Conservation (phyloP, 2,113 vertebrate species). For the Chitala chitala region DNA sequence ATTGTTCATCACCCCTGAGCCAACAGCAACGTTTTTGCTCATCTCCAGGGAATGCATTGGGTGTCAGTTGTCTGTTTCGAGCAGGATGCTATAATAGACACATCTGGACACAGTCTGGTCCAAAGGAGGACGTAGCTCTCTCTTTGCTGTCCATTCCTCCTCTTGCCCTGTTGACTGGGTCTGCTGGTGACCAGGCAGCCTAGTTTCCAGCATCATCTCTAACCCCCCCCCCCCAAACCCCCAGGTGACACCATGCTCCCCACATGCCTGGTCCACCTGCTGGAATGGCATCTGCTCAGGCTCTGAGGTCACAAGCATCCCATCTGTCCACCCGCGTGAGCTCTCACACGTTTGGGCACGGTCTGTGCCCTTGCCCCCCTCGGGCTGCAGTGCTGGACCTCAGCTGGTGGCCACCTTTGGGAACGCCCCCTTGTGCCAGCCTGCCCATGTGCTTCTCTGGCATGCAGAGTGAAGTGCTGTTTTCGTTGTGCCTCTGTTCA, state of each 20-base stretch:
- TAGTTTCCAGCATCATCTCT: not conserved
- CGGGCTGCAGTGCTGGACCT: not conserved
- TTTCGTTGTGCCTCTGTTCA: no score
- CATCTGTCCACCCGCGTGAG: conserved; percentile 41
- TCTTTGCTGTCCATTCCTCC: not conserved
- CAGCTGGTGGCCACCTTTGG: not conserved
- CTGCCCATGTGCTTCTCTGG: no score
- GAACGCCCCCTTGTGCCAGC: conserved; percentile 3
- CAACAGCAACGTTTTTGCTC: not conserved
- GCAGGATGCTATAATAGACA: not conserved
- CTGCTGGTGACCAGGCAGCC: not conserved
- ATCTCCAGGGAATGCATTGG: not conserved
- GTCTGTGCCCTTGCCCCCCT: not conserved
- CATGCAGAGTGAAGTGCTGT: no score
- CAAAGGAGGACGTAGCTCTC: not conserved
- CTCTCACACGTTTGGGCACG: not conserved
- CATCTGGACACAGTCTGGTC: conserved; percentile 5
- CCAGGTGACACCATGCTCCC: not conserved
- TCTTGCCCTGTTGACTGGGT: not conserved
- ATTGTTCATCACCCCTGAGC: not conserved
- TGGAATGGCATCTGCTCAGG: conserved; percentile 47
- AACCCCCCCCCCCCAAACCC: not conserved
- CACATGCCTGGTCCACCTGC: conserved; percentile 39
- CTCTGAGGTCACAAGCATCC: conserved; percentile 44
- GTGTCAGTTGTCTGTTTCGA: conserved; percentile 1